These are phyloP conservation scores for Athene noctua DNA, from an alignment of 2,113 vertebrate genomes.

Conservation along the genomic window DNA sequence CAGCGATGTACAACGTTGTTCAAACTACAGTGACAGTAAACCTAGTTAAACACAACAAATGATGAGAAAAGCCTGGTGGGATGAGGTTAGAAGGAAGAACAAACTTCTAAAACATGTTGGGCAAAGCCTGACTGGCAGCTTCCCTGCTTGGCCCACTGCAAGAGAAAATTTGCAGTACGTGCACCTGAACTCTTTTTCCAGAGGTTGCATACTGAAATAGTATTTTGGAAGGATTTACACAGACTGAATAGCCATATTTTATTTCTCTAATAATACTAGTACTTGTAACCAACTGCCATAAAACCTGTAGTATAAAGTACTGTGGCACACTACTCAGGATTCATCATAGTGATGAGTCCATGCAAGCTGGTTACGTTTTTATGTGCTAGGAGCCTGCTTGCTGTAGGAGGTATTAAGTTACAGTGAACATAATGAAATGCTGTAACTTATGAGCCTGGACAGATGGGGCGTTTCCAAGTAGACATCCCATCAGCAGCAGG, in stretches of 20 bases:
- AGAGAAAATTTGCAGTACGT: not conserved
- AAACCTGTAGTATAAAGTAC: not conserved
- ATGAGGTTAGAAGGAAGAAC: not conserved
- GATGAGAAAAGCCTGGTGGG: not conserved
- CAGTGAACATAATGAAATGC: slow-evolving; percentile 13
- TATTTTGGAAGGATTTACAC: not conserved
- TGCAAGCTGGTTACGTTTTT: rapidly evolving
- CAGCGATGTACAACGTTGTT: not conserved
- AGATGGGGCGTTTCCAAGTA: not conserved
- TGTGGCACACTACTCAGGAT: not conserved
- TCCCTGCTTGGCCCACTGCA: not conserved
- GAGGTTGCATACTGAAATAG: not conserved
- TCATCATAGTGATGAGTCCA: not conserved
- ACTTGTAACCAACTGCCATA: not conserved
- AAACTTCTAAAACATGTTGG: not conserved
- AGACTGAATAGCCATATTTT: not conserved
- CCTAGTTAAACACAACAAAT: not conserved
- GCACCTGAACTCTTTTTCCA: not conserved
- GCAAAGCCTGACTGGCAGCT: not conserved
- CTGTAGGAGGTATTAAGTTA: not conserved
- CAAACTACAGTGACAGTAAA: not conserved
- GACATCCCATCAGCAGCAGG: not conserved
- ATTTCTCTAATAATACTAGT: not conserved
- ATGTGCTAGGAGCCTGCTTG: not conserved
- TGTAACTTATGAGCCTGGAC: not conserved